A percentile compares a stretch with the other conserved stretches of the same genome.
These are phyloP conservation scores for Arvicanthis niloticus DNA, from an alignment of 2,113 vertebrate species.

Conservation along the genomic window DNA sequence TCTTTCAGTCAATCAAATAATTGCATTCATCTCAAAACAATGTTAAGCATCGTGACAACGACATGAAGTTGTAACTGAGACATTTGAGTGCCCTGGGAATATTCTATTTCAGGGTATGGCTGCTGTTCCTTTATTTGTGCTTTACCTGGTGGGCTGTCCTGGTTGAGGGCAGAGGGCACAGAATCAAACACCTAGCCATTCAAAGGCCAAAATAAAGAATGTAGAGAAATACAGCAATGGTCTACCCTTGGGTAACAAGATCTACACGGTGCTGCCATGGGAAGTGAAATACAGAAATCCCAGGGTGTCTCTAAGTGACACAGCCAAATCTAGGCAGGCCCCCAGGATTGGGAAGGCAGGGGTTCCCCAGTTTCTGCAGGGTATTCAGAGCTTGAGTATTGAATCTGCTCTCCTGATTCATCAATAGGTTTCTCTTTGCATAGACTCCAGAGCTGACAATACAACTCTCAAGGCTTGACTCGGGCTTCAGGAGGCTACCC, in stretches of 20 bases:
- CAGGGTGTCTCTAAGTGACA: background rate
- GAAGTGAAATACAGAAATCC: background rate
- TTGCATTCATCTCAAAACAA: slow-evolving; percentile 42
- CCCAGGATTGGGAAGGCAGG: background rate
- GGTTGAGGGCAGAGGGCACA: background rate
- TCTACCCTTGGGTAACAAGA: background rate
- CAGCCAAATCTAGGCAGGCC: slow-evolving; percentile 3
- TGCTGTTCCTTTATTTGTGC: background rate
- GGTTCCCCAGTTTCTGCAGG: background rate
- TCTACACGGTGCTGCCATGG: background rate
- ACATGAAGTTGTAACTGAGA: slow-evolving; percentile 14
- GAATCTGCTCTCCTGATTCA: background rate
- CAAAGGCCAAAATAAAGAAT: background rate
- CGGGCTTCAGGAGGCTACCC: background rate
- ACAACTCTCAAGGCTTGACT: background rate
- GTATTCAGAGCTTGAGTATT: background rate
- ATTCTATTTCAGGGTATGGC: background rate
- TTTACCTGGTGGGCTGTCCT: background rate
- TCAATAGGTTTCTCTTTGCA: background rate
- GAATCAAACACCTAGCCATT: background rate
- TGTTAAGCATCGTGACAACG: background rate
- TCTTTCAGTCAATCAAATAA: slow-evolving; percentile 48
- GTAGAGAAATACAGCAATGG: background rate
- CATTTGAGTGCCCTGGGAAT: no score
- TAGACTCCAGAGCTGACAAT: background rate